Evolutionary conservation across 2,888 invertebrate genomes (phyloP), one percentile per base, ranked within the genome.

Genomic region (Drosophila multiciliata): DNA sequence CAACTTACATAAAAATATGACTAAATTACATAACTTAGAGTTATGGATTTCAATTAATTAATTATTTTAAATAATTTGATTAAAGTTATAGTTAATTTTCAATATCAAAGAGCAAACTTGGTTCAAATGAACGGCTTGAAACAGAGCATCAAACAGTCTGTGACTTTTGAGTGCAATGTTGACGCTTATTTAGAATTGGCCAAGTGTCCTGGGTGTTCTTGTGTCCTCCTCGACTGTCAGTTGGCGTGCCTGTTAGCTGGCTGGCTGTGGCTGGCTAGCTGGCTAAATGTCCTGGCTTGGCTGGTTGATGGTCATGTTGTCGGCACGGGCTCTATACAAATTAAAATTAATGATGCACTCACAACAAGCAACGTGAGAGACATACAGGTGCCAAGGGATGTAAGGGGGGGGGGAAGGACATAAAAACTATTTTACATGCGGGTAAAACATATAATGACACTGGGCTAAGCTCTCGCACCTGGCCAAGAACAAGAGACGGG

Each of bases 271-370:
- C 36, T 29, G 7, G 29, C 29, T n/a, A 11, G 11, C 45, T n/a
- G 36, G 59, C 36, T 29, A 9, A 52, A 29, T 48, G 36, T 45
- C 42, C 7, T 50, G 57, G n/a, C 32, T 29, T 65, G 62, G 61
- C 66, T 66, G 75, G 57, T 76, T 79, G 82, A 82, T 77, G 73
- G 82, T 79, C 78, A 72, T 73, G 87, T 80, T 82, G 80, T 73
- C 75, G 81, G 81, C 85, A 70, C 64, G 80, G 73, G 83, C 81
- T 75, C 83, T 75, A 89, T 85, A 87, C 81, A 89, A 87, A 87
- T 89, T 89, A 87, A 87, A 87, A 87, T 87, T 87, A 87, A 87
- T 89, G 89, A 89, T 89, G 87, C 89, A 87, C 89, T 87, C 89
- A 80, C 85, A 81, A 75, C 76, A 75, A 74, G 79, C 76, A 78